Base-by-base conservation (phyloP, 37 sponge, comb jelly and placozoan species). In the Geodia barretti region DNA sequence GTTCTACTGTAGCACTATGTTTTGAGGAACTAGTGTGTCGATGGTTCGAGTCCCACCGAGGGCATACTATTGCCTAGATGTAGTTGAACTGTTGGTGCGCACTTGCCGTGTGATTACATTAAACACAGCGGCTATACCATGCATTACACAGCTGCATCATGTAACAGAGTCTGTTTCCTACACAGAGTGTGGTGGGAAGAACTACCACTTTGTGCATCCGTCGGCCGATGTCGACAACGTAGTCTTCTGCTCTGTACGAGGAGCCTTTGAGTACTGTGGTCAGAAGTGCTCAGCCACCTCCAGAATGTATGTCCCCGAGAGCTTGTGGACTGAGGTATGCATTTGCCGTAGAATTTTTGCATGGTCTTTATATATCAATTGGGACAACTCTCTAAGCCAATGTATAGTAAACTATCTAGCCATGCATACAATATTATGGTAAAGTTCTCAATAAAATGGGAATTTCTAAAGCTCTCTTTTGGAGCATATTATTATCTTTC, bases 221-320 rank as follows among this genome's bases (percentile, higher is more conserved):
- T 74, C 91, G 21, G 95, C 97, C 41, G 88, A 92, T 41, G 43
- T 89, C 21, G 92, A 89, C 60, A 83, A 73, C 63, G 92, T 93
- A 14, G 84, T 83, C 24, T 86, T 85, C 64, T 88, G 90, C 0
- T 80, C 96, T 35, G 72, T 98, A 19, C 74, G 94, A 38, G 86
- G 95, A 64, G 94, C 92, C 30, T 98, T 94, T 86, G 98, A 98
- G 86, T 98, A 91, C 85, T 71, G 86, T 77, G 98, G 98, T 4
- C 98, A 98, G 87, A 98, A 98, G 90, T 98, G 98, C 58, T 96
- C 96, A 59, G 98, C 98, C 34, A 83, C 87, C 41, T 86, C 94
- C 38, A 82, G 98, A 39, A 82, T 93, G 86, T 98, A 98, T 61
- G 85, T 98, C 20, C 94, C 98, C 32, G 94, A 90, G 47, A 65